These are phyloP conservation scores for Platygyra sinensis DNA, from an alignment of 64 coral and sea anemone species.

Conservation along the genomic window DNA sequence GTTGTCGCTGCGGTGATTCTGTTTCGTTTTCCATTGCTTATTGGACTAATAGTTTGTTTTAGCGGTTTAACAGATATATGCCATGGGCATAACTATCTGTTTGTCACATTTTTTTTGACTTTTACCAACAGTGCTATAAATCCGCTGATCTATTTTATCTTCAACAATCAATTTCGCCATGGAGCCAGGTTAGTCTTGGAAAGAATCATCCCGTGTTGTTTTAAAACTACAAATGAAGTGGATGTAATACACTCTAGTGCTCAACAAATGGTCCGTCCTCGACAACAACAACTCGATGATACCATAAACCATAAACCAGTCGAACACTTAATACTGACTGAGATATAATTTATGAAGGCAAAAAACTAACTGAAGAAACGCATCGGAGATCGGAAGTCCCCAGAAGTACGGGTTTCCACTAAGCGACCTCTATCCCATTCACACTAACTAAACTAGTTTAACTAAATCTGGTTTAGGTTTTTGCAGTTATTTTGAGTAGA, in stretches of 20 bases:
- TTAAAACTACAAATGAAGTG: conserved; percentile 11
- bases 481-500: no score
- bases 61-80: neutral
- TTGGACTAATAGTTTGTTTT: conserved; percentile 16
- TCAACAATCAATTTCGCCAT: conserved; percentile 21
- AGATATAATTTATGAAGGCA: no score
- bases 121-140: conserved; percentile 14
- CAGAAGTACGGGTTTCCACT: no score
- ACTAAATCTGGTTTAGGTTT: no score
- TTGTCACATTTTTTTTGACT: conserved; percentile 9
- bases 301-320: neutral
- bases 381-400: no score
- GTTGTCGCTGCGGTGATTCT: conserved; percentile 26
- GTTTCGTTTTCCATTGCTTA: conserved; percentile 28
- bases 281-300: neutral
- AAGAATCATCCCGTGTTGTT: conserved; percentile 8
- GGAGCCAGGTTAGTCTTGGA: neutral
- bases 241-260: neutral
- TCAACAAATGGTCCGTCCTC: neutral
- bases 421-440: no score
- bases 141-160: conserved; percentile 50
- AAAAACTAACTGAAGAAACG: no score
- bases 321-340: no score
- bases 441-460: no score
- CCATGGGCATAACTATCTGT: neutral